Conservation (phyloP, 2,113 vertebrate genomes). For the Microcebus tavaratra region DNA sequence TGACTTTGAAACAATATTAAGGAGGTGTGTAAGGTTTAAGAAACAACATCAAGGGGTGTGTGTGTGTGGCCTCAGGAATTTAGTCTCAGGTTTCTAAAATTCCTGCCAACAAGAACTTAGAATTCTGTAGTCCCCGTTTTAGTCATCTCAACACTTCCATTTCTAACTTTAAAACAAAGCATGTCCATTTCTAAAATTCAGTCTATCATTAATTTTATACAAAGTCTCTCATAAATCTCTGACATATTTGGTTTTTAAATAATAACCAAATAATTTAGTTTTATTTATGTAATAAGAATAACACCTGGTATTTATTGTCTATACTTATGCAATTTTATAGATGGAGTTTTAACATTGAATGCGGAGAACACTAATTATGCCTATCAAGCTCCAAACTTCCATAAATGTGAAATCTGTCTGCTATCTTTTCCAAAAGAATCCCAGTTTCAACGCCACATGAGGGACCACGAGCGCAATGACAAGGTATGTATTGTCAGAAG, state of each 20-base stretch:
- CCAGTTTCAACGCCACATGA: conserved; percentile 95
- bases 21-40: no score
- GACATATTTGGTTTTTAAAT: neutral
- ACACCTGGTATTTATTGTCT: conserved; percentile 39
- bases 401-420: conserved; percentile 93
- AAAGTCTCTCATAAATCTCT: neutral
- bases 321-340: conserved; percentile 79
- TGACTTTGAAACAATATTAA: neutral
- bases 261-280: neutral
- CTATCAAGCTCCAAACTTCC: conserved; percentile 87
- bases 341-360: conserved; percentile 84
- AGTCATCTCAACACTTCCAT: neutral
- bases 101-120: no score
- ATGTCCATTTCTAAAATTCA: neutral
- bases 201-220: neutral
- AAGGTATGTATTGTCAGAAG: conserved; percentile 86
- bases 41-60: neutral
- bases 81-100: neutral
- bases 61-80: neutral
- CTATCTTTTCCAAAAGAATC: conserved; percentile 93
- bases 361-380: conserved; percentile 84
- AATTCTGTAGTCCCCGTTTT: neutral
- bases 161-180: neutral
- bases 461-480: conserved; percentile 95
- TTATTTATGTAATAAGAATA: neutral